Conservation (phyloP, 1,140 invertebrate species). For the Triops longicaudatus region DNA sequence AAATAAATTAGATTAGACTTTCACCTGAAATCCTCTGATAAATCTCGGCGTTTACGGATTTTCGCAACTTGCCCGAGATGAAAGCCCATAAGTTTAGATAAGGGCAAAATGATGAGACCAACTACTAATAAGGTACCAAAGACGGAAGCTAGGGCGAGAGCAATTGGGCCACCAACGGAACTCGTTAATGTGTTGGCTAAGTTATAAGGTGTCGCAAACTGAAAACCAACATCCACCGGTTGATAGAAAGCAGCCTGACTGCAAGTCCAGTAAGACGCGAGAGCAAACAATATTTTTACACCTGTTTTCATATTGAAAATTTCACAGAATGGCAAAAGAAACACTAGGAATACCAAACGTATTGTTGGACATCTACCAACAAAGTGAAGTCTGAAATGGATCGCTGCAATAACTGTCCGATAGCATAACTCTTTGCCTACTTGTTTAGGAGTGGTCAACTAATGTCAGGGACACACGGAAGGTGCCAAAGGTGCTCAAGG, state of each 20-base stretch:
- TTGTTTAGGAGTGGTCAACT: not conserved
- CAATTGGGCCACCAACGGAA: conserved; percentile 22
- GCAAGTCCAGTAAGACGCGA: not conserved
- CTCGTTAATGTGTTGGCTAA: conserved; percentile 22
- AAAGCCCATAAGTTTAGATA: conserved; percentile 17
- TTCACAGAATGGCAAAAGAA: not conserved
- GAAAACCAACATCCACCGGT: conserved; percentile 26
- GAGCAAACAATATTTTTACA: not conserved
- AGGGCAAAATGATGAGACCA: conserved; percentile 17
- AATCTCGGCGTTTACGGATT: not conserved
- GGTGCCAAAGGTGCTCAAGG: not conserved
- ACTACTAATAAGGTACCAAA: conserved; percentile 19
- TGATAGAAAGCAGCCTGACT: not conserved
- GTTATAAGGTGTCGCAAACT: conserved; percentile 26
- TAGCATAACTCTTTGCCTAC: no score
- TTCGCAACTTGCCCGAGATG: not conserved
- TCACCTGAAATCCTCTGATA: not conserved
- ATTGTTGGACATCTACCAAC: not conserved
- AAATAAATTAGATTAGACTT: not conserved
- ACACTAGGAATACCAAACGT: not conserved
- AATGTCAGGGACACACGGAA: not conserved
- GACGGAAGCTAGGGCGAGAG: conserved; percentile 16
- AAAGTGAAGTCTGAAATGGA: not conserved
- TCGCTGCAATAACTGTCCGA: not conserved
- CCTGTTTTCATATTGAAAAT: not conserved